phyloP scores from a whole-genome alignment of 2,113 vertebrate species.

The Chaetops frenatus region DNA sequence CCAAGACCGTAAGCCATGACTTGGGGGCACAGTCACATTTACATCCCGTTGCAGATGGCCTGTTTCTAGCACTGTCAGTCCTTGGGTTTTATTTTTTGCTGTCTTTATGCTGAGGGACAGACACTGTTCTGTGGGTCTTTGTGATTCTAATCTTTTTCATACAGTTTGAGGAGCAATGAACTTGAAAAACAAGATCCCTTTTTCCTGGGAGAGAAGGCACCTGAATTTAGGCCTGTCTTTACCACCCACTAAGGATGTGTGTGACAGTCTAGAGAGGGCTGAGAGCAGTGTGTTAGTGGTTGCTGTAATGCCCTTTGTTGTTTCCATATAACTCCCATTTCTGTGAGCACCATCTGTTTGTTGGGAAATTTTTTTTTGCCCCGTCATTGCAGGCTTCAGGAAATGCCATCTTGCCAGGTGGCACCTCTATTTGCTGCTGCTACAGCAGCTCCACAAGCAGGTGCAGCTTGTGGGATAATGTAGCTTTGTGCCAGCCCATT shows the following conservation, averaged over 20 bases:
- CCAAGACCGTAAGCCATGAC: neutral
- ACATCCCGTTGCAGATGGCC: slow-evolving; percentile 57
- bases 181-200: slow-evolving; percentile 55
- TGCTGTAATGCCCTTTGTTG: slow-evolving; percentile 23
- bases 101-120: slow-evolving; percentile 48
- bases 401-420: slow-evolving; percentile 65
- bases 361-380: neutral
- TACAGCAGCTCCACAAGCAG: slow-evolving; percentile 44
- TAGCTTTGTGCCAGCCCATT: slow-evolving; percentile 60
- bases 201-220: slow-evolving; percentile 32
- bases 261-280: slow-evolving; percentile 35
- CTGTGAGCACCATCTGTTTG: slow-evolving; percentile 60
- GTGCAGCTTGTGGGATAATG: slow-evolving; percentile 55
- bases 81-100: slow-evolving; percentile 21
- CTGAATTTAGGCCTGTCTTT: slow-evolving; percentile 54
- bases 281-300: neutral
- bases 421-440: slow-evolving; percentile 41
- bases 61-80: slow-evolving; percentile 28
- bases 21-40: slow-evolving; percentile 43
- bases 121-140: slow-evolving; percentile 45
- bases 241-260: slow-evolving; percentile 53
- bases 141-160: slow-evolving; percentile 64
- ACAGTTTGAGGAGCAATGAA: slow-evolving; percentile 45
- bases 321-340: neutral
- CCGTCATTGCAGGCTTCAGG: slow-evolving; percentile 9